Base-by-base conservation (phyloP, 2,888 invertebrate genomes). In the Sarcophaga variegata region DNA sequence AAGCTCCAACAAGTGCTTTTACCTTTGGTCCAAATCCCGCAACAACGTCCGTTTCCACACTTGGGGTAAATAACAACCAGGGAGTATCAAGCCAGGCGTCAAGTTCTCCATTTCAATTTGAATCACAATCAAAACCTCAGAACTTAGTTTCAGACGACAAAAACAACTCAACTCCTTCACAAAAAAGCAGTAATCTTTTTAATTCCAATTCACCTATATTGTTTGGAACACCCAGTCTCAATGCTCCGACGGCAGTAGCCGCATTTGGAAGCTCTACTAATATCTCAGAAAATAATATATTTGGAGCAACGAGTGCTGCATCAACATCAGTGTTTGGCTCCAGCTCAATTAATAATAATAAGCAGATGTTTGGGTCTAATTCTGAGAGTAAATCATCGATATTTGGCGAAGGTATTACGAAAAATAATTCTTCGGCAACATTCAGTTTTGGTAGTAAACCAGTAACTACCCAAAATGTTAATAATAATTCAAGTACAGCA, bases 211-310 rank as follows among this genome's bases (percentile, higher is more conserved):
- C 74, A 22, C 25, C 81, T 10, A 14, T 59, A 3, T 3, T 20
- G 2, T 77, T 78, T 37, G 54, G 49, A 12, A 45, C 66, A 12
- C 71, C 64, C 20, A 66, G 17, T 37, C 37, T 67, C 17, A 64
- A 60, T 22, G 6, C 64, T n/a, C 25, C 62, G 64, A 4, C 80
- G 27, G n/a, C 76, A 37, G 17, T 67, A 62, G 3, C 74, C 20
- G n/a, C 63, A 22, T 86, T 76, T 67, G 66, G 37, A n/a, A 76
- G 54, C 25, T 0, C 22, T 14, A n/a, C 63, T 11, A 63, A 54
- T 4, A 76, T 49, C 37, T 17, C 74, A 11, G 63, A 88, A 14
- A 25, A 76, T 10, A 88, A 86, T 81, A 59, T 85, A 11, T 90
- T 88, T 54, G 81, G 81, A 11, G 14, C 80, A 17, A 54, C 81